A percentile compares a stretch with the other conserved stretches of the same genome.
Conservation (phyloP, 2,888 invertebrate genomes). For the Rhagophthalmus giganteus region DNA sequence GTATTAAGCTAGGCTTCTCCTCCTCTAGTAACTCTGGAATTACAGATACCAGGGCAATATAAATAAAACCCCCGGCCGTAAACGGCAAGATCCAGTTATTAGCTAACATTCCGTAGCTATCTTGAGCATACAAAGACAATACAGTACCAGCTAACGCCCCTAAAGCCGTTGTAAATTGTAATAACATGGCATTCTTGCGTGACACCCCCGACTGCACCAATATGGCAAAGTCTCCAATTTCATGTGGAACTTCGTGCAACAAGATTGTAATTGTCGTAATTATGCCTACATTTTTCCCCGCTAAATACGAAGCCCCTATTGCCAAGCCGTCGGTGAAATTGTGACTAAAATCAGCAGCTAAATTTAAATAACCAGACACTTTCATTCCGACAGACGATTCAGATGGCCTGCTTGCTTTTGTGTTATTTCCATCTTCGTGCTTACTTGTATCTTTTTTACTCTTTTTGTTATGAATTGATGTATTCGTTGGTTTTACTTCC, state of each 20-base stretch:
- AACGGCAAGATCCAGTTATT: conserved; percentile 93
- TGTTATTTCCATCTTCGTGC: conserved; percentile 42
- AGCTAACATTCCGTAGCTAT: conserved; percentile 68
- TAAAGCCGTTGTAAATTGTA: conserved; percentile 91
- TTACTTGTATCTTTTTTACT: conserved; percentile 35
- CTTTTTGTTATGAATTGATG: conserved; percentile 25
- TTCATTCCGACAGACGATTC: conserved; percentile 65
- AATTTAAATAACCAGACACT: conserved; percentile 91
- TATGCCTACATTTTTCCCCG: conserved; percentile 82
- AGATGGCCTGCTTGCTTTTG: conserved; percentile 47
- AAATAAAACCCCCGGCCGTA: conserved; percentile 99
- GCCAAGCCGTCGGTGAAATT: conserved; percentile 99
- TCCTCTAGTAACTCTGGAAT: conserved; percentile 96
- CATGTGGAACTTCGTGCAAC: conserved; percentile 98
- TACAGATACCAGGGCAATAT: conserved; percentile 98
- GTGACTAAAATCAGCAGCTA: conserved; percentile 97
- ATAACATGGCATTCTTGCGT: conserved; percentile 88
- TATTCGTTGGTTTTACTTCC: conserved; percentile 21
- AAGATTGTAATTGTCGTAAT: conserved; percentile 95
- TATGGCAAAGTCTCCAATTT: conserved; percentile 99
- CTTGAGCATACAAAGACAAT: conserved; percentile 83
- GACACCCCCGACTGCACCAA: conserved; percentile 96
- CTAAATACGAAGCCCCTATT: conserved; percentile 96
- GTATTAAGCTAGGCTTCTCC: conserved; percentile 72
- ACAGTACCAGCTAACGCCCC: conserved; percentile 93